Conservation (phyloP, 2,113 vertebrate species). For the Chelonoidis abingdonii region DNA sequence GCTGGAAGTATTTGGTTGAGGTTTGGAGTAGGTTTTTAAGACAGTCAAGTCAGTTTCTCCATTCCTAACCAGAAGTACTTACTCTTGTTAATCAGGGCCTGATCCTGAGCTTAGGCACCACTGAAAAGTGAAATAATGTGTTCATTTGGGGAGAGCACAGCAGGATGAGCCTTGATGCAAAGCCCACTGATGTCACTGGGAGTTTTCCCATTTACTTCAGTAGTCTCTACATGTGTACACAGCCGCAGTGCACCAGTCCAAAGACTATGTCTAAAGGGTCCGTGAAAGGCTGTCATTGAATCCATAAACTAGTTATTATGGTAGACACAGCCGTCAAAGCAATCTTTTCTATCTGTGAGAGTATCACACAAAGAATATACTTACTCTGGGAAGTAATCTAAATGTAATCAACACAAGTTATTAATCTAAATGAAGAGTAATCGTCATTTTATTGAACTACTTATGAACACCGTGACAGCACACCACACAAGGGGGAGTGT, state of each 20-base stretch:
- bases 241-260: background rate
- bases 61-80: too few species aligned
- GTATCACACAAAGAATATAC: fast-evolving
- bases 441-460: background rate
- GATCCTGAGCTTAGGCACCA: too few species aligned
- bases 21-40: too few species aligned
- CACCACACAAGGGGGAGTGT: background rate
- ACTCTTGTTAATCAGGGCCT: too few species aligned
- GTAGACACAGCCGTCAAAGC: background rate
- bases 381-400: background rate
- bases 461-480: background rate
- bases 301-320: background rate
- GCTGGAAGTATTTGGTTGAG: too few species aligned
- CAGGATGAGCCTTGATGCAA: too few species aligned
- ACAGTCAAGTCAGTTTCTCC: too few species aligned
- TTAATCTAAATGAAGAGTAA: background rate
- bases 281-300: background rate
- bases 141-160: too few species aligned
- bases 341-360: background rate
- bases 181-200: too few species aligned
- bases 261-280: too few species aligned
- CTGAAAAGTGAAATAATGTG: too few species aligned
- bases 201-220: too few species aligned
- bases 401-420: background rate
- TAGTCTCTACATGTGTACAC: background rate